Evolutionary conservation across 2,888 invertebrate genomes (phyloP).

Genomic region (Pterostichus madidus): DNA sequence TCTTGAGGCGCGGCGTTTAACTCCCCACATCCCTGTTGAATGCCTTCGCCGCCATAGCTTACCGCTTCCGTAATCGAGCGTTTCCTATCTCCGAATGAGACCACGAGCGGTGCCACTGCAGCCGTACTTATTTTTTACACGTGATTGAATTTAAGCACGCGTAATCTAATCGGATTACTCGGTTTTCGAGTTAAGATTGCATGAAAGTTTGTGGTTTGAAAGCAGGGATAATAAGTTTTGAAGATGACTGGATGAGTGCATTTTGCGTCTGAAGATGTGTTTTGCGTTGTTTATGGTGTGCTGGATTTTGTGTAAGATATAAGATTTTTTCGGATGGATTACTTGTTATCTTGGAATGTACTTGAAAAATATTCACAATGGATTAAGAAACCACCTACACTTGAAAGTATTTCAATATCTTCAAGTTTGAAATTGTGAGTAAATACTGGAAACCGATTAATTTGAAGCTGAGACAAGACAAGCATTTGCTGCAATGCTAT

Average conservation of each 20-base stretch:
- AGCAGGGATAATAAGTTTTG: not conserved
- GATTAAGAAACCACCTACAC: too few species aligned
- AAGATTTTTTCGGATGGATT: conserved; percentile 6
- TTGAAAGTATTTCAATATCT: too few species aligned
- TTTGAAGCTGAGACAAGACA: too few species aligned
- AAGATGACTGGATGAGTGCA: conserved; percentile 13
- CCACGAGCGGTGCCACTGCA: not conserved
- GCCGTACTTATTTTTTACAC: conserved; percentile 40
- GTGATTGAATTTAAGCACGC: conserved; percentile 53
- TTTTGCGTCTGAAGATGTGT: not conserved
- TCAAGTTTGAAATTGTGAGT: too few species aligned
- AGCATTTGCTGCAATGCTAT: too few species aligned
- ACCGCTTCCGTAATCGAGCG: conserved; percentile 27
- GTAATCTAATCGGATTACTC: conserved; percentile 48
- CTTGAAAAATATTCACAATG: too few species aligned
- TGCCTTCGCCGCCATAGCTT: not conserved
- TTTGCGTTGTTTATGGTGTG: too few species aligned
- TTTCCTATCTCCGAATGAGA: conserved; percentile 6
- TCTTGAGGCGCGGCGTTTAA: not conserved
- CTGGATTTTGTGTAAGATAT: not conserved
- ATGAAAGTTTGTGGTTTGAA: conserved; percentile 47
- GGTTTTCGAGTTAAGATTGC: conserved; percentile 41
- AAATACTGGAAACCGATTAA: too few species aligned
- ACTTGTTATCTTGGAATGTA: not conserved
- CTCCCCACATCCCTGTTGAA: conserved; percentile 15